Evolutionary conservation across 2,113 vertebrate species (phyloP).

Genomic region (Junco hyemalis): DNA sequence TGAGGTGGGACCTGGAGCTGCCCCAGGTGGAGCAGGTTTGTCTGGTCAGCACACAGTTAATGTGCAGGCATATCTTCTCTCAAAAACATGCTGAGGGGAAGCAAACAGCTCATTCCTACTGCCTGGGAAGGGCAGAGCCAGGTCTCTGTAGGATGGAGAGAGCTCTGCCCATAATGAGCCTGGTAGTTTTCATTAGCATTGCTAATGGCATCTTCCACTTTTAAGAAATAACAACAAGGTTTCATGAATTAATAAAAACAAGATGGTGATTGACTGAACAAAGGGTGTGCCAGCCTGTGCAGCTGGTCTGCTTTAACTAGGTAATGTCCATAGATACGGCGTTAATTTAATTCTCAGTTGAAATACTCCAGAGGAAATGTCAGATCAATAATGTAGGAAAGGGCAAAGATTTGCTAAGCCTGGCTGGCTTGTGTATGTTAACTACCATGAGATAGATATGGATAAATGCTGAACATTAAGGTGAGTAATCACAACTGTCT

Average conservation of each 20-base stretch:
- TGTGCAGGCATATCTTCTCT: neutral
- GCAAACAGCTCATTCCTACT: neutral
- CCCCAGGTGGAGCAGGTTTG: neutral
- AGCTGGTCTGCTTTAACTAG: slow-evolving; percentile 47
- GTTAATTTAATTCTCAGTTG: slow-evolving; percentile 60
- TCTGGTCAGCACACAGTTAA: neutral
- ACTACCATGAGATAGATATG: slow-evolving; percentile 16
- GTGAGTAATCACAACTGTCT: slow-evolving; percentile 47
- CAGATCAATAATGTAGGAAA: slow-evolving; percentile 59
- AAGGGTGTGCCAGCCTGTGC: slow-evolving; percentile 23
- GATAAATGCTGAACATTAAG: slow-evolving; percentile 46
- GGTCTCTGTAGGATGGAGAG: neutral
- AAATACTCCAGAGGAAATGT: slow-evolving; percentile 67
- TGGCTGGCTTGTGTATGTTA: slow-evolving; percentile 20
- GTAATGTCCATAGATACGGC: slow-evolving; percentile 27
- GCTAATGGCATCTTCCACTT: slow-evolving; percentile 54
- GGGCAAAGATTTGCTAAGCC: slow-evolving; percentile 56
- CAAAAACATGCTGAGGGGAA: neutral
- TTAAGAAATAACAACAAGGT: slow-evolving; percentile 39
- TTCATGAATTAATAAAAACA: slow-evolving; percentile 55
- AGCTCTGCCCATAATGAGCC: neutral
- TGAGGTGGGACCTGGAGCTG: neutral
- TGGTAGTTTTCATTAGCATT: slow-evolving; percentile 55
- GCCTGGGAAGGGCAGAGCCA: neutral
- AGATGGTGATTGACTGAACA: slow-evolving; percentile 51